These are phyloP conservation scores for Nibea coibor DNA, from an alignment of 2,113 vertebrate species.

Conservation along the genomic window DNA sequence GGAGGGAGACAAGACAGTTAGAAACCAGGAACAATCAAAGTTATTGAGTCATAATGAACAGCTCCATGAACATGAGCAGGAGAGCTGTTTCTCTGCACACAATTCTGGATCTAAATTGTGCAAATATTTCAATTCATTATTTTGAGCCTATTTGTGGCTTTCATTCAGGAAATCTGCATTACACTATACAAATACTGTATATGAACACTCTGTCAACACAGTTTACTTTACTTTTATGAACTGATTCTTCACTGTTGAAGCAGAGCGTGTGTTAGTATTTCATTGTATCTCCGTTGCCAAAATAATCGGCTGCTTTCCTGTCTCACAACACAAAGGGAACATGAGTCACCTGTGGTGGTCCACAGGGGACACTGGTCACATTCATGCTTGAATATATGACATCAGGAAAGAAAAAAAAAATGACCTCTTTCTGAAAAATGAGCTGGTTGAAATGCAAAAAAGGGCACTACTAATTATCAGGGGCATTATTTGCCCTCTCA, in stretches of 20 bases:
- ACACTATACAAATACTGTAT: neutral
- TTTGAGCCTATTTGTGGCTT: neutral
- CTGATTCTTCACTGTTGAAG: neutral
- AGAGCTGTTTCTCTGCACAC: neutral
- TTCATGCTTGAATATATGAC: constrained; percentile 31
- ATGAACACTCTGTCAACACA: neutral
- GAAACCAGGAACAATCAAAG: neutral
- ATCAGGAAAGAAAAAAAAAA: neutral
- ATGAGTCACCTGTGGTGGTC: constrained; percentile 2
- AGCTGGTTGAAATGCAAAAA: constrained; percentile 4
- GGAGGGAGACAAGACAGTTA: neutral
- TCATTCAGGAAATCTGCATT: neutral
- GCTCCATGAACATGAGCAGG: neutral
- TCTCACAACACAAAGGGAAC: neutral
- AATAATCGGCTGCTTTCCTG: neutral
- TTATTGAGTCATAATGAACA: neutral
- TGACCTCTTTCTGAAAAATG: constrained; percentile 31
- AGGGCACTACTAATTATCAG: constrained; percentile 21
- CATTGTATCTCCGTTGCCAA: neutral
- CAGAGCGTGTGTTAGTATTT: neutral
- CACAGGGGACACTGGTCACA: constrained; percentile 21
- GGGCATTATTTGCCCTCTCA: constrained; percentile 9
- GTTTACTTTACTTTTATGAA: neutral
- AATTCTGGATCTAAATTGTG: neutral
- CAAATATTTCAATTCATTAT: no score